A percentile compares a stretch with the other conserved stretches of the same genome.
phyloP scores from a whole-genome alignment of 2,113 vertebrate genomes.

The Melanostigma gelatinosum region DNA sequence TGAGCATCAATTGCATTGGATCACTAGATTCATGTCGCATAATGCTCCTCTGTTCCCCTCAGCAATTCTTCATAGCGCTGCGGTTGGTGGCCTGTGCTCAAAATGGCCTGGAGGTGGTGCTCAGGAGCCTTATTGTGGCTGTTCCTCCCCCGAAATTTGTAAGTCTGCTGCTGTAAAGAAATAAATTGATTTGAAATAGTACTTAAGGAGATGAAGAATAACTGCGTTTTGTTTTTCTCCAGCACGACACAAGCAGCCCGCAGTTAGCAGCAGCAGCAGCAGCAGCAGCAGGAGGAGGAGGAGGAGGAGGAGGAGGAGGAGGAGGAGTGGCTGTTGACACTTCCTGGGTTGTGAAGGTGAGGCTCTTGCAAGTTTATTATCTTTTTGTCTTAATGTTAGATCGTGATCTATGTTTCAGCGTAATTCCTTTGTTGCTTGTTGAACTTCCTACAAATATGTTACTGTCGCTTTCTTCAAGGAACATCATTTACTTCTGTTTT shows the following conservation, averaged over 20 bases:
- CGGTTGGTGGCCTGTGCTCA: slow-evolving; percentile 97
- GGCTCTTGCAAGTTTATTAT: not conserved
- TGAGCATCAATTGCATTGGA: not conserved
- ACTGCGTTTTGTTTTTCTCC: slow-evolving; percentile 25
- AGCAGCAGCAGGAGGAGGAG: slow-evolving; percentile 70
- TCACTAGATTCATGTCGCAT: not conserved
- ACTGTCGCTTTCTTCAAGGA: too few relatives aligned
- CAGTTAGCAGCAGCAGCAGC: slow-evolving; percentile 70
- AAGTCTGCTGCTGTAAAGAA: slow-evolving; percentile 74
- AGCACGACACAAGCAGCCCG: slow-evolving; percentile 92
- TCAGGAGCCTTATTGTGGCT: slow-evolving; percentile 88
- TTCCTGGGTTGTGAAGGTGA: slow-evolving; percentile 96
- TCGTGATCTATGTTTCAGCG: not conserved
- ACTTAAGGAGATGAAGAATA: not conserved
- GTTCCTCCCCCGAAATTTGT: slow-evolving; percentile 98
- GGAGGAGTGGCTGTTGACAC: slow-evolving; percentile 83
- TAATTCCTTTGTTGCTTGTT: too few relatives aligned
- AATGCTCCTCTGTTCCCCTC: slow-evolving; percentile 37
- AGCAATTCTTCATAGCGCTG: slow-evolving; percentile 97
- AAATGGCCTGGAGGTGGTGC: slow-evolving; percentile 95
- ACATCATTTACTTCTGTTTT: too few relatives aligned
- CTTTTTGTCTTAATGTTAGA: not conserved
- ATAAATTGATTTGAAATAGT: not conserved
- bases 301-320: slow-evolving; percentile 66
- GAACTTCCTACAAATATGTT: too few relatives aligned